Conservation (phyloP, 2,113 vertebrate species). For the Ciconia maguari region DNA sequence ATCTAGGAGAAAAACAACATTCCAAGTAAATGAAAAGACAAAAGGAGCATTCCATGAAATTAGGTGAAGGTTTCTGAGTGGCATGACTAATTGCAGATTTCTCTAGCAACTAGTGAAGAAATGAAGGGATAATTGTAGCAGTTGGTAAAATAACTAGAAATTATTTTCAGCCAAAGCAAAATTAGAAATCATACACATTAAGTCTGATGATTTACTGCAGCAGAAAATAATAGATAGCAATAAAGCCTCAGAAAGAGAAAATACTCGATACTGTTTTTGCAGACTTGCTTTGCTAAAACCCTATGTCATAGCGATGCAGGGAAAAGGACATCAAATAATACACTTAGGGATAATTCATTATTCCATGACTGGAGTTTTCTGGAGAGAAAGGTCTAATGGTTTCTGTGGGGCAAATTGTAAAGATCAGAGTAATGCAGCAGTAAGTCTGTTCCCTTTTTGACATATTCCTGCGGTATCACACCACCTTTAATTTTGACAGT, state of each 20-base stretch:
- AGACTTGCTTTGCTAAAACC: neutral
- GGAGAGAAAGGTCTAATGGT: neutral
- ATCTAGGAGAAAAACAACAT: neutral
- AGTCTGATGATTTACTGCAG: neutral
- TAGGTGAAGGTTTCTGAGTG: slow-evolving; percentile 12
- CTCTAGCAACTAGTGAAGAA: neutral
- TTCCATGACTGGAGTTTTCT: neutral
- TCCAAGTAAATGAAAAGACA: slow-evolving; percentile 17
- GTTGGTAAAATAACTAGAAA: slow-evolving; percentile 5
- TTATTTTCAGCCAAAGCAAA: slow-evolving; percentile 5
- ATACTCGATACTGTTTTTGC: neutral
- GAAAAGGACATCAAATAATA: neutral
- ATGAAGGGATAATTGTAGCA: slow-evolving; percentile 30
- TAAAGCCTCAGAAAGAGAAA: neutral
- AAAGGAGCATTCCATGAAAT: slow-evolving; percentile 32
- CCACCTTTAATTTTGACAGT: neutral
- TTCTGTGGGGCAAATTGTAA: neutral
- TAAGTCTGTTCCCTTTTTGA: neutral
- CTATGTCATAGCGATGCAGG: neutral
- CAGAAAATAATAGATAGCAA: neutral
- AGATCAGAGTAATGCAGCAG: neutral
- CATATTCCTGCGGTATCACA: neutral
- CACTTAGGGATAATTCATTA: neutral
- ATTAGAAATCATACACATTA: neutral
- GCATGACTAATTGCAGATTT: slow-evolving; percentile 30